Base-by-base conservation (phyloP, 2,113 vertebrate genomes). In the Sceloporus tristichus region DNA sequence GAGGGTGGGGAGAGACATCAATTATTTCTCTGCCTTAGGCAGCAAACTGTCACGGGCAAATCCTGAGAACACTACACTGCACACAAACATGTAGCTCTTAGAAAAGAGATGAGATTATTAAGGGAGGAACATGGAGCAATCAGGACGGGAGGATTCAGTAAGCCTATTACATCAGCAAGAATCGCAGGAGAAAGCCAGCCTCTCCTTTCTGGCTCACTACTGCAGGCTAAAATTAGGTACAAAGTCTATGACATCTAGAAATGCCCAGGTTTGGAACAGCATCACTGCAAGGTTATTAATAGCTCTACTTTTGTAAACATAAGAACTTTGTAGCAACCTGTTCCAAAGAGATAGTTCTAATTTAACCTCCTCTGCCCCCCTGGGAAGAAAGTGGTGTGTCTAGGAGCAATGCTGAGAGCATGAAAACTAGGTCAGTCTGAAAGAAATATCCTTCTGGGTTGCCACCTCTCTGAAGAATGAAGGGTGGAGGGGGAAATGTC, bases 161-260 rank as follows among this genome's bases (percentile, higher is more conserved):
- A 80, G 3, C 86, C 77, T 34, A 86, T 90, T 76, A 91, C 16
- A 53, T 78, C 86, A 88, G 8, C 73, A 48, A 84, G 77, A 91
- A 87, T 88, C 90, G 78, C 34, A 75, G 56, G 79, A 79, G 42
- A 42, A 79, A 85, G 59, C 86, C 88, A 88, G 88, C 27, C 56
- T 80, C 76, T 42, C 77, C 27, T 25, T 14, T 88, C 40, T 18
- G 9, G 59, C 53, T 91, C 4, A 0, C 79, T 56, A 34, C 18
- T 90, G 59, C 56, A 75, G 84, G 87, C 78, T 91, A 84, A 91
- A 90, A 86, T 92, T 76, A 90, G 54, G 73, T 68, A 76, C 70
- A 74, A 75, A 79, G 13, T 3, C 88, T 85, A 74, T 89, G 89
- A 68, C 84, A 90, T 54, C 29, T 27, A 23, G 74, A n/a, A 34